Percentiles rank a stretch among this genome's conserved stretches.
phyloP scores from a whole-genome alignment of 2,797 vertebrate genomes.

The Toxotes lorentzi region DNA sequence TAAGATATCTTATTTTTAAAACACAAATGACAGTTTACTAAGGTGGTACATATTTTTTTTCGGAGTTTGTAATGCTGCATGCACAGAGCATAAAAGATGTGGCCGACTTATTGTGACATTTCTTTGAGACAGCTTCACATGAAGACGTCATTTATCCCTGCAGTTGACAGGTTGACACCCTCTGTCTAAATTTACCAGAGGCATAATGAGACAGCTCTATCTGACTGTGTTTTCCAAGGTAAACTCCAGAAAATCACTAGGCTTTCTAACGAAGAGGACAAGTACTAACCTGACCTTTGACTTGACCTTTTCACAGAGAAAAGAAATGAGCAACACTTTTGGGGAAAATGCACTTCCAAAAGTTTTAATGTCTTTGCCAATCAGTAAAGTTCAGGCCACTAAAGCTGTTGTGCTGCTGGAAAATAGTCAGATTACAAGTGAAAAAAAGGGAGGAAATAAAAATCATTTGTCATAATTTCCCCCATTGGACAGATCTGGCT shows the following conservation, averaged over 20 bases:
- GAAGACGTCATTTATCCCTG: constrained; percentile 58
- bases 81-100: constrained; percentile 1
- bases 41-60: background rate
- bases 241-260: constrained; percentile 63
- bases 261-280: constrained; percentile 58
- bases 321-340: constrained; percentile 53
- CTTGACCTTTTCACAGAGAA: constrained; percentile 64
- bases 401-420: constrained; percentile 55
- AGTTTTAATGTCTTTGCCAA: constrained; percentile 58
- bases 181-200: constrained; percentile 74
- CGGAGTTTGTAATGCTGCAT: background rate
- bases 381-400: constrained; percentile 73
- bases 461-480: constrained; percentile 75
- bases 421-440: constrained; percentile 56
- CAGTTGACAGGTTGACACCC: constrained; percentile 68
- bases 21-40: background rate
- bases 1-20: background rate
- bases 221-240: constrained; percentile 63
- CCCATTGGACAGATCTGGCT: constrained; percentile 56
- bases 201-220: constrained; percentile 71
- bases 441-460: constrained; percentile 49
- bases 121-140: constrained; percentile 55
- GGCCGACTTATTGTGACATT: background rate
- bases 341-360: constrained; percentile 46
- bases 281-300: constrained; percentile 74